These are phyloP conservation scores for Ernsta delagoae DNA, from an alignment of 2,888 invertebrate species.

Conservation along the genomic window DNA sequence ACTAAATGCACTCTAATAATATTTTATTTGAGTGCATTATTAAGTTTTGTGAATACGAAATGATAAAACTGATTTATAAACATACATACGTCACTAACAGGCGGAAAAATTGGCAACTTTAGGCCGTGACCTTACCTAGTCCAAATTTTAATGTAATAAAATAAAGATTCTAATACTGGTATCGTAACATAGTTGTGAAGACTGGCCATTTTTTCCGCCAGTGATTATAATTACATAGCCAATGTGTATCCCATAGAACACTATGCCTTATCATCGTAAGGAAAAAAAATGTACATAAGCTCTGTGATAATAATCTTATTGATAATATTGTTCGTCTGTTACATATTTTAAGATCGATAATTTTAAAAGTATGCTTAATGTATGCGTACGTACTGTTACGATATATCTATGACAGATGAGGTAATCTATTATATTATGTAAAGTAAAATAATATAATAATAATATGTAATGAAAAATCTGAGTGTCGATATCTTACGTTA, in stretches of 20 bases:
- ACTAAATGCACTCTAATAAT: background rate
- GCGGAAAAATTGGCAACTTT: no score
- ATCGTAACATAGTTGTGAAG: no score
- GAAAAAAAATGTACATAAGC: constrained; percentile 20
- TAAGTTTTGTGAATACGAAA: background rate
- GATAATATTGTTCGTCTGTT: constrained; percentile 38
- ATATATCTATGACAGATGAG: background rate
- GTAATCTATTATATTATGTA: no score
- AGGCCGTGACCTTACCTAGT: no score
- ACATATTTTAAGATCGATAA: constrained; percentile 23
- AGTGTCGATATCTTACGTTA: constrained; percentile 1
- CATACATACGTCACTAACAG: no score
- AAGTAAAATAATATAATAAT: background rate
- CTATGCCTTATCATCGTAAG: constrained; percentile 14
- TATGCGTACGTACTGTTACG: background rate
- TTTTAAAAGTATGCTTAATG: background rate
- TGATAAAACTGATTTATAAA: background rate
- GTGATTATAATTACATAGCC: background rate
- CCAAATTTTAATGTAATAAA: no score
- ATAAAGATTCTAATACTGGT: no score
- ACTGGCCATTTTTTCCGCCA: no score
- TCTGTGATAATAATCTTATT: constrained; percentile 40
- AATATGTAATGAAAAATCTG: constrained; percentile 19
- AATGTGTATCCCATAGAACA: background rate
- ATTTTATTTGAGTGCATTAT: background rate